Base-by-base conservation (phyloP, 2,113 vertebrate genomes). In the Rynchops niger region DNA sequence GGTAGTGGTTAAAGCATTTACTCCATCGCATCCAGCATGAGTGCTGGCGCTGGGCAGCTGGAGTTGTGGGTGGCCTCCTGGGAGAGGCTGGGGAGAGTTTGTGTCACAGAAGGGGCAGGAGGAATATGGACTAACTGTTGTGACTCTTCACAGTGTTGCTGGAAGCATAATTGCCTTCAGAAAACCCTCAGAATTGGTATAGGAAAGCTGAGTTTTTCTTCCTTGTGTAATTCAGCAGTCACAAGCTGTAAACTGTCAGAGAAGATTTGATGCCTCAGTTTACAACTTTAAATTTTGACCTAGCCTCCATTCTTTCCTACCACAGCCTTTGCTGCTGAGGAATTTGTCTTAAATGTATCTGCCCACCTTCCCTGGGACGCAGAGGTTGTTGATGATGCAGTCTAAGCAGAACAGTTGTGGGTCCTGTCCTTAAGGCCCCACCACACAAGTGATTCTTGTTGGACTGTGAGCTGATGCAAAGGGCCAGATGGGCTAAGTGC, bases 161-260 rank as follows among this genome's bases (percentile, higher is more conserved):
- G 77, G 77, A 73, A 94, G 78, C 52, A 80, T 81, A 95, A 95
- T 34, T 45, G 63, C 61, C 86, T 94, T 95, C 71, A 79, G 86
- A 85, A 87, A 77, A 34, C 36, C 49, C 72, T 94, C 87, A 81
- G 86, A 49, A 63, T 9, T 32, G 74, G 50, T 74, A 23, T 43
- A 86, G 79, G 74, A 94, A 96, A 92, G 69, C 59, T 81, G 29
- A 73, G 82, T 53, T 58, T 66, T 94, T 81, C 58, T 93, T 83
- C 56, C 52, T 76, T 32, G n/a, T 76, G 66, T 82, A 95, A 86
- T 83, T 95, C 55, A 55, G 93, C 74, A 96, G 83, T 91, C 74
- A 86, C 21, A 78, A 76, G 71, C 73, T 59, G 52, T 4, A 19
- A 88, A 38, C 8, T 29, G 14, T 49, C 8, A 45, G 65, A 81